These are phyloP conservation scores for Lacerta agilis DNA, from an alignment of 2,797 vertebrate species.

Conservation along the genomic window DNA sequence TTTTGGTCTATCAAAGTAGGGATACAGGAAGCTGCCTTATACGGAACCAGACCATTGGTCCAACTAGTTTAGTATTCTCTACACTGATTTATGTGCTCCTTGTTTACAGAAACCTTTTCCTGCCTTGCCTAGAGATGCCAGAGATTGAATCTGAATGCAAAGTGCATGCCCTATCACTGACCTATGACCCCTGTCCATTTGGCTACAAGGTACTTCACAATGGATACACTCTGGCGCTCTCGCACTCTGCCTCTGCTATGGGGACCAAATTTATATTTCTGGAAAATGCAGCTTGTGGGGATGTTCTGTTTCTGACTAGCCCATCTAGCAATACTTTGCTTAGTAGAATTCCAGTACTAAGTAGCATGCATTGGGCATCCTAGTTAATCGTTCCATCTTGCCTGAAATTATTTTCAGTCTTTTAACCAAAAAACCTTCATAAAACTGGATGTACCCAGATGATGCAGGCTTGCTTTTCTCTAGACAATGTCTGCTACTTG, in stretches of 20 bases:
- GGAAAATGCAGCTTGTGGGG: not conserved
- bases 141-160: not conserved
- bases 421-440: not conserved
- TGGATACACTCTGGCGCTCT: not conserved
- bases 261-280: not conserved
- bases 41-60: not conserved
- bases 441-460: not conserved
- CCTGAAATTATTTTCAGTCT: not conserved
- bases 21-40: not conserved
- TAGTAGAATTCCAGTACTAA: not conserved
- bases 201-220: not conserved
- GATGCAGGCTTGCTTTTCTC: not conserved
- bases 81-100: not conserved
- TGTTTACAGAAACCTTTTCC: not conserved
- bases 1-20: not conserved
- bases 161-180: not conserved
- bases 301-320: not conserved
- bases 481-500: not conserved
- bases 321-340: not conserved
- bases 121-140: not conserved
- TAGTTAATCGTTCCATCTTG: too few relatives aligned
- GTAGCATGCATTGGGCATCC: not conserved
- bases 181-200: not conserved
- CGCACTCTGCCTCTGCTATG: not conserved
- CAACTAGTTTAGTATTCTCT: not conserved